Base-by-base conservation (phyloP, 37 sponge, comb jelly and placozoan species). In the Aplysina aerophoba region DNA sequence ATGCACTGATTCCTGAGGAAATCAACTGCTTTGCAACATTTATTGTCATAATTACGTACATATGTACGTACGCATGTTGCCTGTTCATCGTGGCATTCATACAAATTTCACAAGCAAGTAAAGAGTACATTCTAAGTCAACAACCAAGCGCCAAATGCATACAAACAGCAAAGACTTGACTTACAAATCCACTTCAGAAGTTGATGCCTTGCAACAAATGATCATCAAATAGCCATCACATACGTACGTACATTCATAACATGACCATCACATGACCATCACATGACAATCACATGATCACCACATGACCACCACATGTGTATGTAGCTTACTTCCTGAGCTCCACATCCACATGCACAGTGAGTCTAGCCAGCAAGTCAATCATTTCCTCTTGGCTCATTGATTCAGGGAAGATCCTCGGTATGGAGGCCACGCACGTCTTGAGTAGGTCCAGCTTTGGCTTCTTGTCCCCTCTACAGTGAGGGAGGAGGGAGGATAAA, bases 381-480 rank as follows among this genome's bases (percentile, higher is more conserved):
- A 94, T 88, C 66, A 96, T 91, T 50, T 93, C 91, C 11, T 94
- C 90, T 3, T 78, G 81, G 59, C 64, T 57, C 83, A 93, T 87
- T 28, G 88, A 93, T 44, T 87, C 89, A 20, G 96, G 95, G 72
- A 92, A 58, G 84, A 87, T 74, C 15, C 95, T 72, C 16, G 99
- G 96, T 31, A 98, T 94, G 24, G 99, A 90, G 16, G 96, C 99
- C 21, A 98, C 92, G 88, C 99, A 98, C 0, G 99, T 98, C 74
- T 89, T 89, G 54, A 95, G 88, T 27, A 98, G 90, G 79, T 96
- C 96, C 31, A 98, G 60, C 55, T 98, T 98, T 8, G 95, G 87
- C 82, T 94, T 98, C 36, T 91, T 63, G 55, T 95, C 96, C 37
- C 90, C 87, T 57, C 91, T 86, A 59, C 25, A 83, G 50, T 50